Evolutionary conservation across 2,113 vertebrate species (phyloP).

Genomic region (Clarias batrachus): DNA sequence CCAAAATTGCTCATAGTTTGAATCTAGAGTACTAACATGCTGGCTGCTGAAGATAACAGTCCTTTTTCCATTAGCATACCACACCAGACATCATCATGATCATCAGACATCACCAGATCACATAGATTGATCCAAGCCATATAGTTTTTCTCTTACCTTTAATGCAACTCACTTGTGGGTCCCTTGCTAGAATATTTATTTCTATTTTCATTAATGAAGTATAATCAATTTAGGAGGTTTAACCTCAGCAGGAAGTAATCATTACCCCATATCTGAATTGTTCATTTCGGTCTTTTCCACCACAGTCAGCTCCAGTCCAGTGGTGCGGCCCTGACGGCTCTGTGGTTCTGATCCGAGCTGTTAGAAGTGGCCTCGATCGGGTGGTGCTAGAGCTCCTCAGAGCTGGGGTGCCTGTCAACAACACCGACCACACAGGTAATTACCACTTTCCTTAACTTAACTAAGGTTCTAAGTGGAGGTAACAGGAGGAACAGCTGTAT

Average conservation of each 20-base stretch:
- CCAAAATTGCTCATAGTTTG: background rate
- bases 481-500: background rate
- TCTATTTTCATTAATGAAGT: background rate
- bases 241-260: background rate
- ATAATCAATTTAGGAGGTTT: background rate
- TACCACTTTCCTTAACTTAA: background rate
- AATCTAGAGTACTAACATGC: background rate
- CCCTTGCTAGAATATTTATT: background rate
- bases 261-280: background rate
- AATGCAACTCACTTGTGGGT: background rate
- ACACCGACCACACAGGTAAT: slow-evolving; percentile 82
- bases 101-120: too few relatives aligned
- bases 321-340: slow-evolving; percentile 78
- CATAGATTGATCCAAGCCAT: too few relatives aligned
- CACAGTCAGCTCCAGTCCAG: slow-evolving; percentile 69
- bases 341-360: slow-evolving; percentile 84
- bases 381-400: slow-evolving; percentile 84
- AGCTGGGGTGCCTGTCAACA: slow-evolving; percentile 82
- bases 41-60: background rate
- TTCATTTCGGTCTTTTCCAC: slow-evolving; percentile 9
- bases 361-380: slow-evolving; percentile 81
- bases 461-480: background rate
- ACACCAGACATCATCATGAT: background rate
- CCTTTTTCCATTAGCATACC: background rate
- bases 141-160: background rate